Evolutionary conservation across 1,140 invertebrate genomes (phyloP).

Genomic region (Drosophila virilis): DNA sequence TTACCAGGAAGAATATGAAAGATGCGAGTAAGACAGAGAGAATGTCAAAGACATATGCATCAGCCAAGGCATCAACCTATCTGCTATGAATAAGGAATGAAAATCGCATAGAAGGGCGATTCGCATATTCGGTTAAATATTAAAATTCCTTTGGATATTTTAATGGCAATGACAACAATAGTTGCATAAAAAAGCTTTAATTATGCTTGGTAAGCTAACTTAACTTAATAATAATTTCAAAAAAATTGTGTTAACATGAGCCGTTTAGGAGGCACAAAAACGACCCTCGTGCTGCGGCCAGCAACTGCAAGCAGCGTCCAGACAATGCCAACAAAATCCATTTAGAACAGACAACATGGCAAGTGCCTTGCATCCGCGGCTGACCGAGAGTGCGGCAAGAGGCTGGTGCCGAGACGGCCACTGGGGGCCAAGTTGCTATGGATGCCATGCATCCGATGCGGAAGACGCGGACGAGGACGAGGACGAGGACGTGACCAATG

Average conservation of each 20-base stretch:
- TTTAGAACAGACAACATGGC: constrained; percentile 50
- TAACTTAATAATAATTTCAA: too few relatives aligned
- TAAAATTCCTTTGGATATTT: too few relatives aligned
- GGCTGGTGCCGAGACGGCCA: not conserved
- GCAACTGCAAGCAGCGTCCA: constrained; percentile 16
- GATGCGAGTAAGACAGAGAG: too few relatives aligned
- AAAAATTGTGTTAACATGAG: not conserved
- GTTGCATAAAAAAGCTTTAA: too few relatives aligned
- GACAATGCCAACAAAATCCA: constrained; percentile 35
- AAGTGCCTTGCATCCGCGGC: constrained; percentile 48
- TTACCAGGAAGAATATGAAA: too few relatives aligned
- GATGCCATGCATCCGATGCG: not conserved
- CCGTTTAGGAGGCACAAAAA: not conserved
- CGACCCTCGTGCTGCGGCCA: constrained; percentile 15
- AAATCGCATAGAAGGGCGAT: too few relatives aligned
- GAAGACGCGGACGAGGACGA: not conserved
- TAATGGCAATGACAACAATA: too few relatives aligned
- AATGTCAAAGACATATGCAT: too few relatives aligned
- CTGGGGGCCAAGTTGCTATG: constrained; percentile 6
- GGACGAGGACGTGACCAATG: constrained; percentile 32
- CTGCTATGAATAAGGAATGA: too few relatives aligned
- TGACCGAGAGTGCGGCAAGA: not conserved
- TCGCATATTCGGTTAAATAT: too few relatives aligned
- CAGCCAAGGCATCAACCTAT: too few relatives aligned
- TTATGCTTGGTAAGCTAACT: too few relatives aligned